Percentiles rank a stretch among this genome's conserved stretches.
Conservation (phyloP, 2,113 vertebrate genomes). For the Rhinopomastus cyanomelas region DNA sequence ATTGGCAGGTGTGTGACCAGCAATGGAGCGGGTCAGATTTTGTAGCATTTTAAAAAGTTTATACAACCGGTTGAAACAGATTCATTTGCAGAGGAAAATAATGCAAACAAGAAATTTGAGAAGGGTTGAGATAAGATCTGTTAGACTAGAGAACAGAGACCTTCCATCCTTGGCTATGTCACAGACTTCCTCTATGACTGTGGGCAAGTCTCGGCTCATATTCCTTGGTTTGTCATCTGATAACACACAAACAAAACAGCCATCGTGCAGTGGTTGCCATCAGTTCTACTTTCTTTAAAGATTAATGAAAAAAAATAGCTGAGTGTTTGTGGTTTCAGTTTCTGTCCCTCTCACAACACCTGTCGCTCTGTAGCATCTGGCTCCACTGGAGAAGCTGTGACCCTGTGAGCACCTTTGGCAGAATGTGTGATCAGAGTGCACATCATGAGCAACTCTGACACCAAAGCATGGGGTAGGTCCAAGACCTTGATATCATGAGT, state of each 20-base stretch:
- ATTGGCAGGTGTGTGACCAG: conserved; percentile 78
- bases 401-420: neutral
- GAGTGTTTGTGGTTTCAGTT: neutral
- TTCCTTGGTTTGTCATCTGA: neutral
- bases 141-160: neutral
- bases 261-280: neutral
- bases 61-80: neutral
- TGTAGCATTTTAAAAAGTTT: neutral
- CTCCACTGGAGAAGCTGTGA: neutral
- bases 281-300: neutral
- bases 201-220: neutral
- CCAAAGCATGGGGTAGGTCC: neutral
- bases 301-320: neutral
- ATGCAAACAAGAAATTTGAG: neutral
- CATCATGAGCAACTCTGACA: neutral
- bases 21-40: neutral
- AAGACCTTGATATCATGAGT: neutral
- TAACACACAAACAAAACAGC: neutral
- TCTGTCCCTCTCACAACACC: neutral
- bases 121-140: neutral
- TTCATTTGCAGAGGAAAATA: neutral
- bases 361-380: neutral
- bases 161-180: neutral
- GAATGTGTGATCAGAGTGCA: neutral
- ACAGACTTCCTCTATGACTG: neutral